Evolutionary conservation across 1,140 invertebrate genomes (phyloP).

Genomic region (Orius insidiosus): DNA sequence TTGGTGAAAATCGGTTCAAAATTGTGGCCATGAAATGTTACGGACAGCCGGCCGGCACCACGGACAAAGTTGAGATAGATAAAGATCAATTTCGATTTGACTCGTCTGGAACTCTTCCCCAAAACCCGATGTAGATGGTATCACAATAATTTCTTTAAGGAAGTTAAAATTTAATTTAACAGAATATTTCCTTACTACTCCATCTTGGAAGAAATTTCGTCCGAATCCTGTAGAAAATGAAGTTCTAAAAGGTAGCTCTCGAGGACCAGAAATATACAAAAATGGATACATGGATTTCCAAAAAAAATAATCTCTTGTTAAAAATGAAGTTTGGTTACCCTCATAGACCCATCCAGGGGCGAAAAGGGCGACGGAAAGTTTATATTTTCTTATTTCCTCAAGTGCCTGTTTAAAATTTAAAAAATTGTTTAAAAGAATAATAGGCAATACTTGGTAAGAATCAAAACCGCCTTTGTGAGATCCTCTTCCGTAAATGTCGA

Average conservation of each 20-base stretch:
- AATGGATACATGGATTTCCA: slow-evolving; percentile 55
- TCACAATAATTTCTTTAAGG: too few relatives aligned
- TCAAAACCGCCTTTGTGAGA: slow-evolving; percentile 54
- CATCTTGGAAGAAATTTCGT: slow-evolving; percentile 1
- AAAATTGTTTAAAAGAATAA: too few relatives aligned
- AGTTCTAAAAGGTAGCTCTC: slow-evolving; percentile 44
- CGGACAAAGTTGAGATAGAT: too few relatives aligned
- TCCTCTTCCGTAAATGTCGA: slow-evolving; percentile 90
- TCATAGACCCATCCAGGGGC: slow-evolving; percentile 77
- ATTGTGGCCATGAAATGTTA: too few relatives aligned
- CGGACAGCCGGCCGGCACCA: too few relatives aligned
- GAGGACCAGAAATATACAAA: slow-evolving; percentile 42
- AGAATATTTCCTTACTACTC: slow-evolving; percentile 6
- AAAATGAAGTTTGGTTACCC: slow-evolving; percentile 31
- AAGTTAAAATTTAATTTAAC: too few relatives aligned
- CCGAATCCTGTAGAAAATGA: slow-evolving; percentile 48
- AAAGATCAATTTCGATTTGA: too few relatives aligned
- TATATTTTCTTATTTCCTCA: slow-evolving; percentile 38
- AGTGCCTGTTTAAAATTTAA: slow-evolving; percentile 39
- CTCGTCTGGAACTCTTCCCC: too few relatives aligned
- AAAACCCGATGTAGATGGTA: too few relatives aligned
- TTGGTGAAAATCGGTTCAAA: too few relatives aligned
- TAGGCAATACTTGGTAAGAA: too few relatives aligned
- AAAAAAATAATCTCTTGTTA: slow-evolving; percentile 53
- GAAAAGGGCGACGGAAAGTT: slow-evolving; percentile 78